A percentile compares a stretch with the other conserved stretches of the same genome.
Evolutionary conservation across 2,113 vertebrate genomes (phyloP).

Genomic region (Muntiacus reevesi): DNA sequence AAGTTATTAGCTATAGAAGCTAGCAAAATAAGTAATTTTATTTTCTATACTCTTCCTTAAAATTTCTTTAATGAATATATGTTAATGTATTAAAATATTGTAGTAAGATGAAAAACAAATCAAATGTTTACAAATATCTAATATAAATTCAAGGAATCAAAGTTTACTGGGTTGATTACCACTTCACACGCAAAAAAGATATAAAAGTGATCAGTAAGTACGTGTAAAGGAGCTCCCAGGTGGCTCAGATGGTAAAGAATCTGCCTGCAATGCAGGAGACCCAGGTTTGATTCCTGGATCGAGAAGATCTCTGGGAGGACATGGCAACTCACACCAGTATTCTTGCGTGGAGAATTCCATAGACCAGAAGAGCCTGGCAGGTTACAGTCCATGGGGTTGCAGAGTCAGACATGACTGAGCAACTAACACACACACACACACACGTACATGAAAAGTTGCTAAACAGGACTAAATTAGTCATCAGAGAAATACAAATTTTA

Average conservation of each 20-base stretch:
- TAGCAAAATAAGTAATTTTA: neutral
- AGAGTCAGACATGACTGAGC: neutral
- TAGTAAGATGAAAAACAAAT: neutral
- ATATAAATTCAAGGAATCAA: neutral
- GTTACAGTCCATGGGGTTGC: neutral
- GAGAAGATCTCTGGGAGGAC: neutral
- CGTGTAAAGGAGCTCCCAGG: neutral
- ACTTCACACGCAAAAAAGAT: neutral
- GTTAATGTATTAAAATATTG: neutral
- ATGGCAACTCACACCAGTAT: neutral
- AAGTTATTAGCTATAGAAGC: neutral
- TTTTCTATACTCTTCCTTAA: neutral
- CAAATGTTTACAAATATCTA: neutral
- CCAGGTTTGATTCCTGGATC: neutral
- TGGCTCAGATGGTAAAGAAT: neutral
- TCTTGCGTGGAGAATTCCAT: neutral
- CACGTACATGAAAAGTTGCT: neutral
- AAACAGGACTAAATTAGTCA: neutral
- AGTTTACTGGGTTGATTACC: neutral
- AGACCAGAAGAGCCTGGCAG: neutral
- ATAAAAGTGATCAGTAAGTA: neutral
- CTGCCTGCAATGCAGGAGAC: neutral
- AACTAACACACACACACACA: neutral
- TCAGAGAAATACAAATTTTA: neutral
- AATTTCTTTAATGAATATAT: neutral